Evolutionary conservation across 1,140 invertebrate genomes (phyloP), one percentile per base, ranked within the genome.

Genomic region (Drosophila willistoni): DNA sequence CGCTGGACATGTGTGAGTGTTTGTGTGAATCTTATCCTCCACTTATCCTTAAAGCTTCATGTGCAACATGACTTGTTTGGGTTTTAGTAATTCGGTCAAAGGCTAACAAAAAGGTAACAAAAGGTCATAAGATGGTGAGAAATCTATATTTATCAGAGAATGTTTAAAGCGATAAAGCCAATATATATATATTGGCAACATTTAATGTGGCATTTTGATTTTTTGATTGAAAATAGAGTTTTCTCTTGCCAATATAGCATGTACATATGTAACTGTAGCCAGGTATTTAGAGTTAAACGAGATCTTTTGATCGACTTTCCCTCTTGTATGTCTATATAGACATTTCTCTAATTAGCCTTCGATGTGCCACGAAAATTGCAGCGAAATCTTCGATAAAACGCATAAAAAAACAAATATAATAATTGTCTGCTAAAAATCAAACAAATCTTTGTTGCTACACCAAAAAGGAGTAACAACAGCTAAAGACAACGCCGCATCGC

Each of bases 391-490:
- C 73, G 59, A 66, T 69, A 42, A 47, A 42, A 47, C 34, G 65
- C 65, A 44, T 47, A 62, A 73, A 62, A 73, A 79, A 29, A 79
- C 54, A 81, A 83, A 66, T 84, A 83, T 84, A 83, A 83, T 85
- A 85, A 85, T 85, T 85, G 79, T 72, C 82, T 70, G 71, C 71
- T 71, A 72, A 72, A 84, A 77, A 39, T 39, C 77, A 68, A 79
- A 87, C 77, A 85, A 77, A 84, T 80, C 81, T 81, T 77, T 64
- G 71, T 51, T 51, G 67, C 68, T 68, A 84, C 79, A 85, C 79
- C 83, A 65, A 85, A 85, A 85, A 85, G 82, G 82, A 85, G 82
- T 87, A 82, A 81, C 82, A 64, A 68, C 81, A 69, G 74, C 76
- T 51, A 73, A 29, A 82, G 65, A 71, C 59, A 62, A 25, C 64